Conservation (phyloP, 2,888 invertebrate species). For the Hipparchia sbordonii region DNA sequence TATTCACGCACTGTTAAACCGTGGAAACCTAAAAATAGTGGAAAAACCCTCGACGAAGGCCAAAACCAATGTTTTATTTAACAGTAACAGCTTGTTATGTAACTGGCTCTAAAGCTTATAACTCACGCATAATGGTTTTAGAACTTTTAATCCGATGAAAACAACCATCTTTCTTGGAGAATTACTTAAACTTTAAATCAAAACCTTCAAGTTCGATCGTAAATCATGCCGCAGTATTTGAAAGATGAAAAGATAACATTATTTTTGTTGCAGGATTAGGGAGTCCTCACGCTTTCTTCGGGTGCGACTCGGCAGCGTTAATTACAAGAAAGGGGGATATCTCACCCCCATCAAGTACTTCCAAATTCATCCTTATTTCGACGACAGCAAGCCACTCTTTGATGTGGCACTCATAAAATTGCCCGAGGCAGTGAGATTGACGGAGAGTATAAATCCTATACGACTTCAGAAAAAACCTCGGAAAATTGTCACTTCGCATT, state of each 20-base stretch:
- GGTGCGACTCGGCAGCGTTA: slow-evolving; percentile 66
- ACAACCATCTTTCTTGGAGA: slow-evolving; percentile 8
- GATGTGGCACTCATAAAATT: slow-evolving; percentile 65
- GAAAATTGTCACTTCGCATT: slow-evolving; percentile 57
- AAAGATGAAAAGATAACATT: slow-evolving; percentile 15
- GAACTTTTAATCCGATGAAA: slow-evolving; percentile 3
- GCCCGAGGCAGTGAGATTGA: slow-evolving; percentile 49
- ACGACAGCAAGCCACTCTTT: slow-evolving; percentile 58
- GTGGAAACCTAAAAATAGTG: too few relatives aligned
- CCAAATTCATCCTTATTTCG: slow-evolving; percentile 65
- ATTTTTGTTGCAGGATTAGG: slow-evolving; percentile 51
- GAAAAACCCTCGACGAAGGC: too few relatives aligned
- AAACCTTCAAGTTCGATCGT: slow-evolving; percentile 11
- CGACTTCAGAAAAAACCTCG: slow-evolving; percentile 48
- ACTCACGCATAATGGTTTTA: background rate
- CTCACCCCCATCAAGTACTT: slow-evolving; percentile 59
- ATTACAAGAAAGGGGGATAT: slow-evolving; percentile 63
- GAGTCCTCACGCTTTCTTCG: slow-evolving; percentile 56
- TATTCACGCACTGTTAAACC: too few relatives aligned
- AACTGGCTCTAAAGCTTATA: background rate
- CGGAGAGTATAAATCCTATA: slow-evolving; percentile 54
- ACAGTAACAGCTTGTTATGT: too few relatives aligned
- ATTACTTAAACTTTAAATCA: slow-evolving; percentile 13
- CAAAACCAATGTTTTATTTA: too few relatives aligned
- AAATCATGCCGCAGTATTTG: slow-evolving; percentile 1